Evolutionary conservation across 2,113 vertebrate species (phyloP), one percentile per base, ranked within the genome.

Genomic region (Strix aluco): DNA sequence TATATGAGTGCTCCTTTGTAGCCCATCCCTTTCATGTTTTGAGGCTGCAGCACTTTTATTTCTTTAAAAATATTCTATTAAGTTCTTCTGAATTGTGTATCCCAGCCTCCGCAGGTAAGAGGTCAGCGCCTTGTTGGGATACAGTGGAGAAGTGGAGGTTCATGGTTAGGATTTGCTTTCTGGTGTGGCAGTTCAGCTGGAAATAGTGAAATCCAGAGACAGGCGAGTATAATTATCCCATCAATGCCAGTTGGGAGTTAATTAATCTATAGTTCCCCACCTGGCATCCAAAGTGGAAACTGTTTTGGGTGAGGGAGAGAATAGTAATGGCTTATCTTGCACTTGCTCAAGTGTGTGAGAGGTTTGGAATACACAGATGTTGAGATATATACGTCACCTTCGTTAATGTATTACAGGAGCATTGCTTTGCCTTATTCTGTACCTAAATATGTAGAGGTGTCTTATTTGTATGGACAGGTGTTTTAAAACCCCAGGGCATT

Each of bases 211-310:
- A 96, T 38, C 42, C 80, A 79, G 93, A 95, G 96, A 69, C 32
- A 67, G 92, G 84, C 69, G 51, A 95, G 81, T 92, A 44, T 90
- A 95, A 97, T 95, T 94, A 88, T 97, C 83, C 92, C 79, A 70
- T 97, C 84, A 82, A 21, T 93, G 96, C 96, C 90, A 91, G 74
- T 96, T 94, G 94, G 85, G 90, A 97, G 72, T 81, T 97, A 97
- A 97, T 98, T 97, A 95, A 97, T 94, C 96, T 95, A 83, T 95
- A 96, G 81, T 94, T 97, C 80, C 85, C 81, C 96, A 93, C 96
- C 95, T 91, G 89, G 92, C 94, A 95, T 92, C 81, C 94, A 52
- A 91, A 92, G 90, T 85, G 66, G 93, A 86, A 93, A 91, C 80
- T 91, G 63, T 66, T 94, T 94, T 69, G 58, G 81, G 81, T 73